Evolutionary conservation across 2,113 vertebrate species (phyloP).

Genomic region (Gavialis gangeticus): DNA sequence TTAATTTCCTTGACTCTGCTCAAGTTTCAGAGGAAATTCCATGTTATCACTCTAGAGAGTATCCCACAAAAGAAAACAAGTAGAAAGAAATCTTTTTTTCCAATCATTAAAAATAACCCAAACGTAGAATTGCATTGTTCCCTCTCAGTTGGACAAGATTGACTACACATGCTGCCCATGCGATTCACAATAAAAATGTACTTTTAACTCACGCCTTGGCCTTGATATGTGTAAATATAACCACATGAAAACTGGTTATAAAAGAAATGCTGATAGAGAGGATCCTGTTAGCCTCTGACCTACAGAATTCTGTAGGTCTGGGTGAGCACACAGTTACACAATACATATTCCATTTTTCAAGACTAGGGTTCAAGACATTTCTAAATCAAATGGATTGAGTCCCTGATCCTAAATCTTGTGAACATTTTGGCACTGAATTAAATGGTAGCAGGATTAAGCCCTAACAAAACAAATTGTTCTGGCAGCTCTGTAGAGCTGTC

Average conservation of each 20-base stretch:
- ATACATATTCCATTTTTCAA: neutral
- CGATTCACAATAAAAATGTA: accelerated
- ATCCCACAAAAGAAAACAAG: neutral
- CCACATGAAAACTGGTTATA: neutral
- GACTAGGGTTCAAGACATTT: neutral
- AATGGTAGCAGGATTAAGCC: neutral
- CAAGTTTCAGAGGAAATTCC: constrained; percentile 58
- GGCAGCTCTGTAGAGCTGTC: neutral
- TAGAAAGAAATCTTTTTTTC: neutral
- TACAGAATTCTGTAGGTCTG: neutral
- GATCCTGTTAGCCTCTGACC: neutral
- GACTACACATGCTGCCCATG: neutral
- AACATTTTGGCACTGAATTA: neutral
- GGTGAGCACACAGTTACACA: neutral
- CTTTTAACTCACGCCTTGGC: neutral
- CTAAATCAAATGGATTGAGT: neutral
- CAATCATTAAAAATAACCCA: neutral
- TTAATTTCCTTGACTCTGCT: constrained; percentile 7
- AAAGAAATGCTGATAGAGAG: neutral
- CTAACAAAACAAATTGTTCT: neutral
- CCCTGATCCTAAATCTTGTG: neutral
- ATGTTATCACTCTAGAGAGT: neutral
- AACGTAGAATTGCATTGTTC: neutral
- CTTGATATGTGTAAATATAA: neutral
- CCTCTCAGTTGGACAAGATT: neutral